phyloP scores from a whole-genome alignment of 2,797 vertebrate genomes.

The Monodelphis domestica region DNA sequence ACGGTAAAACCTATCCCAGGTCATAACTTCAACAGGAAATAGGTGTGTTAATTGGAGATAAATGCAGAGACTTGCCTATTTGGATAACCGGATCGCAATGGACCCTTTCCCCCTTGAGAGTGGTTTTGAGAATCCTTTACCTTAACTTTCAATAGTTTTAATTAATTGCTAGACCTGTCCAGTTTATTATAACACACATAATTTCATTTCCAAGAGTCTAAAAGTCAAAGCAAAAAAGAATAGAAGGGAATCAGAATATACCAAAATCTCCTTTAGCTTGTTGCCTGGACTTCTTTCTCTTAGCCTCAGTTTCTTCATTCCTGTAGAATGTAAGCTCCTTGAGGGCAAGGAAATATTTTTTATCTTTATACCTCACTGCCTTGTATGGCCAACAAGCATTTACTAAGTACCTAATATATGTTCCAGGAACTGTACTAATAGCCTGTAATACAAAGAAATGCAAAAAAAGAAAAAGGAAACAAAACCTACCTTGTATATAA shows the following conservation, averaged over 20 bases:
- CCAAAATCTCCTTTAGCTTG: not conserved
- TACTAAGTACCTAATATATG: too few species aligned
- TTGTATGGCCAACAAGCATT: too few species aligned
- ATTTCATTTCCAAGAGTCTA: not conserved
- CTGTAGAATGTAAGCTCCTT: not conserved
- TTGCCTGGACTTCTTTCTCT: not conserved
- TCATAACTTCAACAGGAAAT: conserved; percentile 72
- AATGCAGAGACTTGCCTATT: conserved; percentile 22
- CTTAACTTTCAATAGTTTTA: conserved; percentile 43
- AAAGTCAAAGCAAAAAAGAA: conserved; percentile 38
- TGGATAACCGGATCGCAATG: not conserved
- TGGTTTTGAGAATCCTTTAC: conserved; percentile 41
- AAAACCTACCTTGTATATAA: not conserved
- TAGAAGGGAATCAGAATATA: not conserved
- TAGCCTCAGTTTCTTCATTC: not conserved
- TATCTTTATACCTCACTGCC: not conserved
- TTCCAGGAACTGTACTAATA: not conserved
- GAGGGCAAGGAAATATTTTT: not conserved
- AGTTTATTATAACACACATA: conserved; percentile 26
- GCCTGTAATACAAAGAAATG: not conserved
- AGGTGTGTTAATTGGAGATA: conserved; percentile 52
- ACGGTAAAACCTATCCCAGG: conserved; percentile 60
- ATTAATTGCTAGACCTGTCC: conserved; percentile 24
- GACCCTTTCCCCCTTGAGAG: not conserved
- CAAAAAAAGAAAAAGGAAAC: not conserved